These are phyloP conservation scores for Xylocampa areola DNA, from an alignment of 2,888 invertebrate genomes.

Conservation along the genomic window DNA sequence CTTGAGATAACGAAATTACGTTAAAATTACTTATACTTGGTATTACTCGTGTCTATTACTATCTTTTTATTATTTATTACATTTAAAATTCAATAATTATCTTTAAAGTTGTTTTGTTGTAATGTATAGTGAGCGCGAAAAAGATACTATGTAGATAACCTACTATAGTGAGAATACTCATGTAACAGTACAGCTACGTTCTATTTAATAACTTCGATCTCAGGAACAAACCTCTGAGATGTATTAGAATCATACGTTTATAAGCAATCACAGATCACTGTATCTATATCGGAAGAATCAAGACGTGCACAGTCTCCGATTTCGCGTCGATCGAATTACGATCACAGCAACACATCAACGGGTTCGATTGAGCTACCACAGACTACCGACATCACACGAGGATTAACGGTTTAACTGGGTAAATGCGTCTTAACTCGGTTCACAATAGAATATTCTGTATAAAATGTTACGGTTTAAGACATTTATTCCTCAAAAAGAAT, in stretches of 20 bases:
- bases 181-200: no score
- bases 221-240: not conserved
- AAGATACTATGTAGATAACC: no score
- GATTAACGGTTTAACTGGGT: constrained; percentile 33
- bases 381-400: constrained; percentile 11
- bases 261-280: not conserved
- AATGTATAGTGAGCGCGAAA: no score
- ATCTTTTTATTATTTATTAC: no score
- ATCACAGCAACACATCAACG: constrained; percentile 37
- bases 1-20: no score
- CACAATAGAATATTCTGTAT: constrained; percentile 8
- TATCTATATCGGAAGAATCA: constrained; percentile 19
- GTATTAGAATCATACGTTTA: not conserved
- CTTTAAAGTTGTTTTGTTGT: no score
- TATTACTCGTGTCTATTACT: no score
- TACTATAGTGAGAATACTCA: no score
- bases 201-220: no score
- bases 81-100: no score
- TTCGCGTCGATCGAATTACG: constrained; percentile 30
- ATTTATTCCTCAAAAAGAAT: no score
- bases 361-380: constrained; percentile 24
- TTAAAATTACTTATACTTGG: no score
- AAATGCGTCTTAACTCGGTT: constrained; percentile 13
- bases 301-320: constrained; percentile 22
- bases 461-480: constrained; percentile 11